Evolutionary conservation across 1,140 invertebrate species (phyloP), one percentile per base, ranked within the genome.

Genomic region (Trichoplusia ni): DNA sequence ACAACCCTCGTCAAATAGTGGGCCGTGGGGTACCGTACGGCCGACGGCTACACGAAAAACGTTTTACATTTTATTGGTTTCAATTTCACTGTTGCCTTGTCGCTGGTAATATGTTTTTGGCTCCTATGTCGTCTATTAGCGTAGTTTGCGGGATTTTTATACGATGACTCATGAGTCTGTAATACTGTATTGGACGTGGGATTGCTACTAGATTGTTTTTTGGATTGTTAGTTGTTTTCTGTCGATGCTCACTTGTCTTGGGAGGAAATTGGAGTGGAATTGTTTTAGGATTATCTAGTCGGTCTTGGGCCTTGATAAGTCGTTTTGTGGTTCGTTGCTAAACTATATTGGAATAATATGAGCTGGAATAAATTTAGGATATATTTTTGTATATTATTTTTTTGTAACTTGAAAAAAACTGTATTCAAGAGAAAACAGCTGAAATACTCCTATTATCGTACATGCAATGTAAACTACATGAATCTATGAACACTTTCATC

Each of bases 51-150:
- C 78, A 81, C 67, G 73, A 77, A 81, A 87, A 84, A 77, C 79
- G 81, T 84, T 87, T 87, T 73, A 82, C 69, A 85, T 87, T 86
- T 89, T 82, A 82, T 87, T 85, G 84, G 83, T 85, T 89, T 86
- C 86, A 77, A 89, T 89, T 86, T 84, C 86, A 86, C 73, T 73
- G 78, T 84, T 75, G 78, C 78, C 69, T 80, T 75, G 73, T 73
- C 73, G 69, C 61, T 71, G 72, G 79, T 84, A 82, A 82, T 77
- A 67, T 68, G 60, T 70, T 78, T 82, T 71, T 69, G 74, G 62
- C 64, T 68, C 66, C 38, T 60, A n/a, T 18, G 38, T 58, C 51
- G 27, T 21, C 51, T 68, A 75, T 67, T 70, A 71, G 63, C 64
- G 60, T 56, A 73, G 69, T 60, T 69, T 56, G 58, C 51, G 13